Base-by-base conservation (phyloP, 2,797 vertebrate species). In the Dermochelys coriacea region DNA sequence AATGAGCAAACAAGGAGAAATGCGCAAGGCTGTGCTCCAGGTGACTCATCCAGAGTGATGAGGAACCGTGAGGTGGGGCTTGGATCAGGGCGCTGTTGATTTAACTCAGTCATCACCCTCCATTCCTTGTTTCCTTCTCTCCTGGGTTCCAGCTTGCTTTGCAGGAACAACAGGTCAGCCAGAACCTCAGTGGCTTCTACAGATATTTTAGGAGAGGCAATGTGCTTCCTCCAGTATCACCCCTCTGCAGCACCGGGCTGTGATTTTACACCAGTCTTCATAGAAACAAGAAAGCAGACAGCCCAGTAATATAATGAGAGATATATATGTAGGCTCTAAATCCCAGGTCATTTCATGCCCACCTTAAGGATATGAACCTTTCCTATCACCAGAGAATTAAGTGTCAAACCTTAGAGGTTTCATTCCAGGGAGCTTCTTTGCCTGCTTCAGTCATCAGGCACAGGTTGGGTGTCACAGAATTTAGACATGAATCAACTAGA, bases 1-100 rank as follows among this genome's bases (percentile, higher is more conserved):
- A 95, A 87, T 94, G 94, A 97, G 95, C 96, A 96, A 94, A 86
- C 2, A 0, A 91, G 87, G 45, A 85, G 96, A 82, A 93, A 84
- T 29, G 3, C 54, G 4, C 80, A 10, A 8, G 77, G 94, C 92
- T 95, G 84, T 0, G 0, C 64, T 1, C 54, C 82, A 84, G 86
- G 31, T 97, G 97, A 97, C 88, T 97, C 97, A 97, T 0, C 12
- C 71, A 14, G 18, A 45, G 29, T 49, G 34, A 47, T 18, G 0
- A 86, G 82, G 90, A 2, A 0, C 15, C 31, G 45, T 81, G 61
- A 79, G 86, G 57, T 41, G 37, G 55, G 55, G 52, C 27, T 78
- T 52, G 31, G 12, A 34, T 50, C 15, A 2, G 55, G 29, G 47
- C 21, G 45, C 80, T 16, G 49, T 78, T 80, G 41, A 16, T 12